Conservation (phyloP, 1,140 invertebrate species). For the Trypoxylus dichotomus region DNA sequence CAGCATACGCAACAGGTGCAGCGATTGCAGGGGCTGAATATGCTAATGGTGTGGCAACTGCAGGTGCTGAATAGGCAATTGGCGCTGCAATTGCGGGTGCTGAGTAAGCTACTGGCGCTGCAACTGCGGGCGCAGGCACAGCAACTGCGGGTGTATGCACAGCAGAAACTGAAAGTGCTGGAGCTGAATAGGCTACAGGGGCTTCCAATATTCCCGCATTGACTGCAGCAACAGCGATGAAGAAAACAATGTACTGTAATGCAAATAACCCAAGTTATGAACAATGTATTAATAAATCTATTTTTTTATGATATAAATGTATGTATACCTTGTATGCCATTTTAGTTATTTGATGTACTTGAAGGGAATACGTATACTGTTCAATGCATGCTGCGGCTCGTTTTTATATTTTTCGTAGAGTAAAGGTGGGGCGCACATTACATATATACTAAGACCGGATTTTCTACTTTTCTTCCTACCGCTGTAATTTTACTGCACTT, state of each 20-base stretch:
- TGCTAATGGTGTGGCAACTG: background rate
- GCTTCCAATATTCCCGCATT: background rate
- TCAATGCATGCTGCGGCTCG: background rate
- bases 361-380: background rate
- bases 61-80: background rate
- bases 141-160: background rate
- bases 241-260: background rate
- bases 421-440: background rate
- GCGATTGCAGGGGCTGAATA: background rate
- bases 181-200: background rate
- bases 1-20: background rate
- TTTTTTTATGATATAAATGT: background rate
- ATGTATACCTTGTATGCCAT: background rate
- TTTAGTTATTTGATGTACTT: background rate
- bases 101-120: background rate
- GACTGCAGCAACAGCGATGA: background rate
- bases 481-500: background rate
- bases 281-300: background rate
- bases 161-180: background rate
- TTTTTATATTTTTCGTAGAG: background rate
- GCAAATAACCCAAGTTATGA: background rate
- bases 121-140: no score
- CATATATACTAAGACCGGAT: background rate
- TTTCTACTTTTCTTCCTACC: background rate
- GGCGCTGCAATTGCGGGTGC: background rate